These are phyloP conservation scores for Muscicapa striata DNA, from an alignment of 2,797 vertebrate species.

Conservation along the genomic window DNA sequence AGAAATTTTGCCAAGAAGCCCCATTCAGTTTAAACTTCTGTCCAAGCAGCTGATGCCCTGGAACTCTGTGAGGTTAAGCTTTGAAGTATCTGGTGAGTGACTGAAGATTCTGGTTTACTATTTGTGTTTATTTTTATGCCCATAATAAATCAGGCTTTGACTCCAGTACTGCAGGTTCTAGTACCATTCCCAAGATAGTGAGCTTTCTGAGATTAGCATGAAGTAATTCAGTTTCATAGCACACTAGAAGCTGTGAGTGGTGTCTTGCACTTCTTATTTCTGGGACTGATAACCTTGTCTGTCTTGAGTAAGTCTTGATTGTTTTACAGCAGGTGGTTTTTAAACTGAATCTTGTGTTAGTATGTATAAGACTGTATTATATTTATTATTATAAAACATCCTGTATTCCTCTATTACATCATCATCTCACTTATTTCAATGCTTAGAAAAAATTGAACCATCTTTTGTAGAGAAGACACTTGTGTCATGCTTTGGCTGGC, in stretches of 20 bases:
- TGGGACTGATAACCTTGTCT: neutral
- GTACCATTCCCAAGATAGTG: neutral
- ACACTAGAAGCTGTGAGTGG: neutral
- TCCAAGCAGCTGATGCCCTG: conserved; percentile 84
- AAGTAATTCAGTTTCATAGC: neutral
- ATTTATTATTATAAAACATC: neutral
- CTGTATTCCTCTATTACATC: neutral
- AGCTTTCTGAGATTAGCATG: neutral
- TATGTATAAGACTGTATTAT: neutral
- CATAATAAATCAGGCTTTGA: neutral
- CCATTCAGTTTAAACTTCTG: conserved; percentile 85
- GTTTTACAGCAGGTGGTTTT: neutral
- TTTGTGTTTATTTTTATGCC: neutral
- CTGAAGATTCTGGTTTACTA: neutral
- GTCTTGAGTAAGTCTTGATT: neutral
- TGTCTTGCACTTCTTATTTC: neutral
- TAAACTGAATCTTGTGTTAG: neutral
- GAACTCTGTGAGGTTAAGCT: conserved; percentile 86
- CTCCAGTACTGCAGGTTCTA: neutral
- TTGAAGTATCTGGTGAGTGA: conserved; percentile 86
- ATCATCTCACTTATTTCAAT: neutral
- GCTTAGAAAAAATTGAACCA: neutral
- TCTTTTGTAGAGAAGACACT: neutral
- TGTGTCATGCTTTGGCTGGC: neutral
- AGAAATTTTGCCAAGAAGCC: conserved; percentile 82